These are phyloP conservation scores for Achroia grisella DNA, from an alignment of 1,140 invertebrate species.

Conservation along the genomic window DNA sequence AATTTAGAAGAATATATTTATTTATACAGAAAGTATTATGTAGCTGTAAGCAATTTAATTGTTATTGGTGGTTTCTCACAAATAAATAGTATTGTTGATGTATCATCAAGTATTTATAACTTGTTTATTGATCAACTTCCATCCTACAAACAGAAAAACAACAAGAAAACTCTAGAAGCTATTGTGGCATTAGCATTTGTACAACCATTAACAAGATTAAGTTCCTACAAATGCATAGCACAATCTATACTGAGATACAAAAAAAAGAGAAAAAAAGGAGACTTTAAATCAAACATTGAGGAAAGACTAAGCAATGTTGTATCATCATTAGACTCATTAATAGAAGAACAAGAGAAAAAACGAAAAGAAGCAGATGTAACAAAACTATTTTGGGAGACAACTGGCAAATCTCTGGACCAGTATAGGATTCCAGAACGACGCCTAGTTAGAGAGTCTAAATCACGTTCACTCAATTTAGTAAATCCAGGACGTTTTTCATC, in stretches of 20 bases:
- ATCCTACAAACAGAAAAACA: slow-evolving; percentile 73
- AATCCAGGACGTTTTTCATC: slow-evolving; percentile 80
- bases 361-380: slow-evolving; percentile 81
- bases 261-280: slow-evolving; percentile 48
- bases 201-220: slow-evolving; percentile 75
- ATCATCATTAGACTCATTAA: slow-evolving; percentile 76
- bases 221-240: slow-evolving; percentile 73
- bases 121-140: slow-evolving; percentile 75
- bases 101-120: slow-evolving; percentile 75
- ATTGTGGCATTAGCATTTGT: slow-evolving; percentile 75
- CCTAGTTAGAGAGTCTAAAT: slow-evolving; percentile 84
- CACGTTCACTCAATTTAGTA: slow-evolving; percentile 79
- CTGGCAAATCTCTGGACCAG: slow-evolving; percentile 79
- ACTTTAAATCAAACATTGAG: slow-evolving; percentile 49
- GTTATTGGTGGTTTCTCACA: slow-evolving; percentile 81
- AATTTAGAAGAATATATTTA: slow-evolving; percentile 82
- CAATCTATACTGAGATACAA: slow-evolving; percentile 64
- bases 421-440: slow-evolving; percentile 80
- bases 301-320: slow-evolving; percentile 66
- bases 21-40: slow-evolving; percentile 83
- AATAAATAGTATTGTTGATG: slow-evolving; percentile 77
- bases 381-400: slow-evolving; percentile 84
- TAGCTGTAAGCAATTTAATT: slow-evolving; percentile 83
- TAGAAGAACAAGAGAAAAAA: slow-evolving; percentile 77
- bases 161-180: slow-evolving; percentile 74